Conservation (phyloP, 2,797 vertebrate genomes). For the Anableps anableps region DNA sequence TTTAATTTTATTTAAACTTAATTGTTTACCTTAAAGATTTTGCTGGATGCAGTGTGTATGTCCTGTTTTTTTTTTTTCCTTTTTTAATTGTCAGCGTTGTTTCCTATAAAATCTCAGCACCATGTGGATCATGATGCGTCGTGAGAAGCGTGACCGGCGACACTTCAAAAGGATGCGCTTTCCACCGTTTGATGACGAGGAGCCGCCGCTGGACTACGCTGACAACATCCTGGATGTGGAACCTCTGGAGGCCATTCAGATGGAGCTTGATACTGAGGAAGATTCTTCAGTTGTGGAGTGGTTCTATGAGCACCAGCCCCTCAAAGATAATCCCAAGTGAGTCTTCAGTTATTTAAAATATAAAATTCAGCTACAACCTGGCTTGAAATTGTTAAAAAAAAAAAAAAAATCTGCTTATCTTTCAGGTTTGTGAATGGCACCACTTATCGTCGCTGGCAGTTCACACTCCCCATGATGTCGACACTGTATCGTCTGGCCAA, state of each 20-base stretch:
- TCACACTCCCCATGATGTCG: constrained; percentile 99
- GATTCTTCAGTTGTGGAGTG: constrained; percentile 92
- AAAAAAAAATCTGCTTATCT: background rate
- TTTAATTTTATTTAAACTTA: too few relatives aligned
- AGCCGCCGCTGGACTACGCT: constrained; percentile 96
- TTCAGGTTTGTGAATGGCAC: constrained; percentile 95
- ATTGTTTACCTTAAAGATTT: background rate
- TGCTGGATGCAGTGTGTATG: background rate
- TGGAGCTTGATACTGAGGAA: constrained; percentile 95
- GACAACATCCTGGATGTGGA: constrained; percentile 99
- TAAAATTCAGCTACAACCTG: rapidly evolving
- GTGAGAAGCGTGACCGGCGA: constrained; percentile 95
- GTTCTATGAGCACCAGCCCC: constrained; percentile 98
- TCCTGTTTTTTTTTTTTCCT: background rate
- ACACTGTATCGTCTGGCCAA: constrained; percentile 97
- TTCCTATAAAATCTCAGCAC: constrained; percentile 76
- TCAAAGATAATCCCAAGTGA: constrained; percentile 94
- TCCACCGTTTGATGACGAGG: constrained; percentile 97
- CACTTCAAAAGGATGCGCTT: constrained; percentile 99
- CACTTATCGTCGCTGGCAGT: constrained; percentile 98
- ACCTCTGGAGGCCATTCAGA: constrained; percentile 96
- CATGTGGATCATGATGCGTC: constrained; percentile 99
- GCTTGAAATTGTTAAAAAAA: background rate
- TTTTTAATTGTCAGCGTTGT: background rate
- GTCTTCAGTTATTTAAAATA: background rate